A percentile compares a stretch with the other conserved stretches of the same genome.
phyloP scores from a whole-genome alignment of 2,113 vertebrate genomes.

The Siphamia tubifer region DNA sequence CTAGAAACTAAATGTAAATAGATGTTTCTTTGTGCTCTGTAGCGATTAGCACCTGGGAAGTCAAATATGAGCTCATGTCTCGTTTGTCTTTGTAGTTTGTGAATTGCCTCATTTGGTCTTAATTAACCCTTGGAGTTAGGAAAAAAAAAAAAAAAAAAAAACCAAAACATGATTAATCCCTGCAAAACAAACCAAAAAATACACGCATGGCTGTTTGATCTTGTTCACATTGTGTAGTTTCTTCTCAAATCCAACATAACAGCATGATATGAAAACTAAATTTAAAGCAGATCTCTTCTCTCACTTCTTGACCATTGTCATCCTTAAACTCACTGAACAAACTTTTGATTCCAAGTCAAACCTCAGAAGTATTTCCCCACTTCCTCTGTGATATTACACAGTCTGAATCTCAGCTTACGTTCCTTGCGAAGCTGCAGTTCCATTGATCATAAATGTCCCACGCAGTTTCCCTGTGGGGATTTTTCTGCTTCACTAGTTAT shows the following conservation, averaged over 20 bases:
- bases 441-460: constrained; percentile 29
- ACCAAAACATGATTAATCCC: constrained; percentile 33
- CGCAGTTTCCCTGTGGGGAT: constrained; percentile 34
- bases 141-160: too few relatives aligned
- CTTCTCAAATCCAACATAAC: background rate
- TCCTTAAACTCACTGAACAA: constrained; percentile 13
- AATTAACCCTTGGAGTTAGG: constrained; percentile 23
- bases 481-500: constrained; percentile 41
- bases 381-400: background rate
- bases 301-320: background rate
- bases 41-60: constrained; percentile 8
- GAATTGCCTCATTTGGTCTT: constrained; percentile 11
- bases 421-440: constrained; percentile 7
- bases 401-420: background rate
- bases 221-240: background rate
- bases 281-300: constrained; percentile 13
- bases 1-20: background rate
- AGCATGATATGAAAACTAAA: constrained; percentile 8
- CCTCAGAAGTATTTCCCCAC: constrained; percentile 8
- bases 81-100: constrained; percentile 17
- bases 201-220: background rate
- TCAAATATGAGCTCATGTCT: constrained; percentile 5
- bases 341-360: constrained; percentile 27
- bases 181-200: constrained; percentile 2
- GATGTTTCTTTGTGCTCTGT: background rate